Base-by-base conservation (phyloP, 2,113 vertebrate species). In the Mohoua ochrocephala region DNA sequence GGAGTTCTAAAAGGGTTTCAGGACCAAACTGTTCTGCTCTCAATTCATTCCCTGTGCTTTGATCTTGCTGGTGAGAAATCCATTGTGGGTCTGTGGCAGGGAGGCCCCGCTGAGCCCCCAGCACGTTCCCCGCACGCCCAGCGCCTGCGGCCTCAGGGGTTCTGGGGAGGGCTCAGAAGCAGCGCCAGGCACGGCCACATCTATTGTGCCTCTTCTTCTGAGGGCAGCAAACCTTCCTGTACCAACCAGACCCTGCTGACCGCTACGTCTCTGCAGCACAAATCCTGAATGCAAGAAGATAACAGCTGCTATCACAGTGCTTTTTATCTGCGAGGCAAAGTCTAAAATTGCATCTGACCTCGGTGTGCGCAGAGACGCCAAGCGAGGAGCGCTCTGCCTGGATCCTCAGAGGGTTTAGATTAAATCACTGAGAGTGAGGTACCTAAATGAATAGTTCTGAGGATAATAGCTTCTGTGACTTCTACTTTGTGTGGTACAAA, bases 341-440 rank as follows among this genome's bases (percentile, higher is more conserved):
- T 35, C 93, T 78, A 49, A 84, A 86, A 89, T 93, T 95, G 76
- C 73, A 26, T 37, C 82, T 92, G 90, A 81, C 92, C 90, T 44
- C 75, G 53, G 39, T 47, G 30, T 19, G 64, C 7, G 7, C 54
- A 24, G 71, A 73, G 87, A 47, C 1, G 2, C 53, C 90, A 15
- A 64, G 64, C 4, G 41, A 80, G 60, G 75, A 89, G 79, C 1
- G 9, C 60, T 84, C 60, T 68, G 80, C 77, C 80, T 27, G 21
- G 19, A 61, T 87, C 84, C 87, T 92, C 81, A 53, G 44, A 91
- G 87, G 56, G 67, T 63, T 84, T 26, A 41, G 76, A 78, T 79
- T 26, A 75, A 79, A 94, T 81, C 74, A 33, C 31, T 41, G 35
- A 26, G 65, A 78, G 53, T 37, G 53, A 75, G 75, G 70, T 56